Percentiles rank a stretch among this genome's conserved stretches.
Evolutionary conservation across 2,888 invertebrate species (phyloP).

Genomic region (Nematopogon swammerdamellus): DNA sequence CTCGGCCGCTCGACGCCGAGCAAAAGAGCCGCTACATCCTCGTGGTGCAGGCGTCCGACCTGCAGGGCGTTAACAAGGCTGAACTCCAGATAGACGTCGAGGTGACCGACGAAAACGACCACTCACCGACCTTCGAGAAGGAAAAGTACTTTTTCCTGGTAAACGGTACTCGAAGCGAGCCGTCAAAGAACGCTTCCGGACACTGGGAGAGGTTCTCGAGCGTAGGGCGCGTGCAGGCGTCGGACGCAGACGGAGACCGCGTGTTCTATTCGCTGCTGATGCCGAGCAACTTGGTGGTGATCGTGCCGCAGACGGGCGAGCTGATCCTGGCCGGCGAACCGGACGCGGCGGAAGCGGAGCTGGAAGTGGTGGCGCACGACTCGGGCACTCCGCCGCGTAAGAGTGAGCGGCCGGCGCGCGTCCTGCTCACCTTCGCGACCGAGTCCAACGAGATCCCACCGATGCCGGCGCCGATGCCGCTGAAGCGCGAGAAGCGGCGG

Average conservation of each 20-base stretch:
- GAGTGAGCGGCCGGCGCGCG: conserved; percentile 69
- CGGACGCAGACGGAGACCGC: conserved; percentile 88
- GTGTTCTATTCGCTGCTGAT: conserved; percentile 82
- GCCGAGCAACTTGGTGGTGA: conserved; percentile 79
- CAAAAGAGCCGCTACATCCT: conserved; percentile 67
- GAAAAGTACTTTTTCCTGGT: conserved; percentile 75
- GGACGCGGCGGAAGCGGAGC: conserved; percentile 61
- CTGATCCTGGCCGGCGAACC: conserved; percentile 81
- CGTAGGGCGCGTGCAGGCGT: conserved; percentile 82
- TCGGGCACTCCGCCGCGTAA: conserved; percentile 69
- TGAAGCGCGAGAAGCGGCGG: conserved; percentile 70
- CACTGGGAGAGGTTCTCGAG: conserved; percentile 77
- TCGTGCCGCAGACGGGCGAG: conserved; percentile 92
- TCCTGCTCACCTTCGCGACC: conserved; percentile 69
- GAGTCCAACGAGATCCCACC: conserved; percentile 38
- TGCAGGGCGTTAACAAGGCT: conserved; percentile 76
- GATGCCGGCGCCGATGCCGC: conserved; percentile 58
- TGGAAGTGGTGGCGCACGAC: conserved; percentile 82
- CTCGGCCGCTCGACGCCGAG: conserved; percentile 77
- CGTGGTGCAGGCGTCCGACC: conserved; percentile 76
- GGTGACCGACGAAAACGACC: conserved; percentile 88
- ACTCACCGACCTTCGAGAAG: conserved; percentile 80
- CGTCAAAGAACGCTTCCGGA: conserved; percentile 53
- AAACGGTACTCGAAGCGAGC: conserved; percentile 60
- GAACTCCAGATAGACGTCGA: conserved; percentile 73